Evolutionary conservation across 2,113 vertebrate genomes (phyloP).

Genomic region (Dunckerocampus dactyliophorus): DNA sequence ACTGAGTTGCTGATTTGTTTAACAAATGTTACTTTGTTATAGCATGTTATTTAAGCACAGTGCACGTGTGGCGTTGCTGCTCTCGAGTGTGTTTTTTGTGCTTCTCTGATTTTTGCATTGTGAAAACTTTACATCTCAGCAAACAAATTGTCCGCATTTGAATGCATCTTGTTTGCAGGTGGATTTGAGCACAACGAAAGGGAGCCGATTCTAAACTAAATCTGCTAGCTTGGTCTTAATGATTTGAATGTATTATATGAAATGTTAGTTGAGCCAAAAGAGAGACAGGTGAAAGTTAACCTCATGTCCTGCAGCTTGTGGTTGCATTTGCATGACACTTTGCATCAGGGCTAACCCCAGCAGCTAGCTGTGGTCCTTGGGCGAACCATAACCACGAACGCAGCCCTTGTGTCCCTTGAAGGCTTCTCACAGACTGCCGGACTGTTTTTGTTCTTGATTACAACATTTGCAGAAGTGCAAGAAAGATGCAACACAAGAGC

Average conservation of each 20-base stretch:
- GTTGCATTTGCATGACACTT: too few relatives aligned
- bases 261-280: too few relatives aligned
- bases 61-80: too few relatives aligned
- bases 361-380: slow-evolving; percentile 43
- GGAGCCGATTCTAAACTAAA: too few relatives aligned
- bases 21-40: slow-evolving; percentile 40
- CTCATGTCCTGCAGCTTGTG: too few relatives aligned
- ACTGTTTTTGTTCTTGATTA: not conserved
- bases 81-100: not conserved
- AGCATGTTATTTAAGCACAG: too few relatives aligned
- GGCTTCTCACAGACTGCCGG: slow-evolving; percentile 2
- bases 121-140: slow-evolving; percentile 25
- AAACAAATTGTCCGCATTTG: slow-evolving; percentile 57
- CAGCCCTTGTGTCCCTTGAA: not conserved
- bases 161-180: slow-evolving; percentile 67
- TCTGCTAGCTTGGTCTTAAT: too few relatives aligned
- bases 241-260: too few relatives aligned
- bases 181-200: slow-evolving; percentile 18
- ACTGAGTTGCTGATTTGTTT: slow-evolving; percentile 37
- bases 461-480: too few relatives aligned
- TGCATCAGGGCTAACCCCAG: too few relatives aligned
- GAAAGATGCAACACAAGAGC: too few relatives aligned
- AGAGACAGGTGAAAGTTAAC: too few relatives aligned
- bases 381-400: slow-evolving; percentile 6
- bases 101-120: slow-evolving; percentile 47